Conservation (phyloP, 1,140 invertebrate genomes). For the Orius insidiosus region DNA sequence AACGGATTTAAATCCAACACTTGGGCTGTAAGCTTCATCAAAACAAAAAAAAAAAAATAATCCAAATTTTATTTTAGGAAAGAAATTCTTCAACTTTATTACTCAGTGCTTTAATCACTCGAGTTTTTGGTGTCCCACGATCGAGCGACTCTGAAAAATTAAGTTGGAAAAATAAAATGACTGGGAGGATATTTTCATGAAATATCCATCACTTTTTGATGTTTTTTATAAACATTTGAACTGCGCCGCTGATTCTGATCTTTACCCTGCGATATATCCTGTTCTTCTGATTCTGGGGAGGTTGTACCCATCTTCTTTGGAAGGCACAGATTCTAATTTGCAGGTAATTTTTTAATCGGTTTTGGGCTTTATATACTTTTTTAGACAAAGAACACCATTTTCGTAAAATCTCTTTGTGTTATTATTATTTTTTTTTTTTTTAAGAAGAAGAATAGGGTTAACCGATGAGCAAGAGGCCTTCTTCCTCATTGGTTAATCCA, state of each 20-base stretch:
- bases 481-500: too few species aligned
- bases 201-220: constrained; percentile 53
- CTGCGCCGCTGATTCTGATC: constrained; percentile 26
- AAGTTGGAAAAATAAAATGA: constrained; percentile 58
- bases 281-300: constrained; percentile 60
- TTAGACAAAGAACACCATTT: too few species aligned
- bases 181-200: constrained; percentile 65
- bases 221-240: constrained; percentile 53
- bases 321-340: constrained; percentile 28
- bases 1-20: constrained; percentile 49
- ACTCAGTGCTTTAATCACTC: constrained; percentile 64
- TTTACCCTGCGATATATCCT: constrained; percentile 42
- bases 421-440: too few species aligned
- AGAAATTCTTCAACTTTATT: constrained; percentile 75
- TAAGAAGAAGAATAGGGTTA: too few species aligned
- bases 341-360: constrained; percentile 19
- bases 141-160: constrained; percentile 36
- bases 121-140: constrained; percentile 79
- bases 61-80: constrained; percentile 33
- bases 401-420: too few species aligned
- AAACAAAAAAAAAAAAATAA: not conserved
- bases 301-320: constrained; percentile 53
- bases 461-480: too few species aligned
- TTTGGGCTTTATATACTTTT: too few species aligned
- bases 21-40: constrained; percentile 55